A percentile compares a stretch with the other conserved stretches of the same genome.
Evolutionary conservation across 2,113 vertebrate genomes (phyloP).

Genomic region (Panthera uncia): DNA sequence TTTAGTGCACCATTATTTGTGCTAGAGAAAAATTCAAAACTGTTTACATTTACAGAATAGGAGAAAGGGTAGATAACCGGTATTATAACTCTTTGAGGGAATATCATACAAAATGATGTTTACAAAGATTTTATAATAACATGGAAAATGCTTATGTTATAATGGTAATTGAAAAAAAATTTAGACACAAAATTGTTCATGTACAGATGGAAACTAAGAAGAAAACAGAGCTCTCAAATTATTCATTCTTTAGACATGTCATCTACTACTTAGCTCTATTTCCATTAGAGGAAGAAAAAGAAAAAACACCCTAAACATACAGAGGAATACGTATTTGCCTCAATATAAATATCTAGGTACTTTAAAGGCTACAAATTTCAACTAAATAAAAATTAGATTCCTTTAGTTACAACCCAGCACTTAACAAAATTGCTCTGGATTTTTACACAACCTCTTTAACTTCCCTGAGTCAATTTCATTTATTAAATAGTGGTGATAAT

Average conservation of each 20-base stretch:
- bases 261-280: constrained; percentile 21
- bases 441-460: neutral
- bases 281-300: neutral
- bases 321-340: neutral
- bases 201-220: neutral
- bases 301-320: neutral
- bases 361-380: constrained; percentile 29
- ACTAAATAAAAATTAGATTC: neutral
- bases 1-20: neutral
- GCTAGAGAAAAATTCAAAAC: neutral
- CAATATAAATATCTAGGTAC: neutral
- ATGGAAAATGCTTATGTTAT: neutral
- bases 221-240: constrained; percentile 6
- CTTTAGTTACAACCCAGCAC: neutral
- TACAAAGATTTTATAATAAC: constrained; percentile 25
- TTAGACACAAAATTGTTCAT: neutral
- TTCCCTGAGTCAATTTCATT: neutral
- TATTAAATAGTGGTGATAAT: neutral
- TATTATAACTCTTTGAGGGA: neutral
- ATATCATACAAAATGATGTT: neutral
- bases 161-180: neutral
- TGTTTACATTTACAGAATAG: neutral
- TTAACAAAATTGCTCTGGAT: neutral
- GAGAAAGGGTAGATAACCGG: neutral
- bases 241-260: neutral